Conservation (phyloP, 2,113 vertebrate species). For the Passer domesticus region DNA sequence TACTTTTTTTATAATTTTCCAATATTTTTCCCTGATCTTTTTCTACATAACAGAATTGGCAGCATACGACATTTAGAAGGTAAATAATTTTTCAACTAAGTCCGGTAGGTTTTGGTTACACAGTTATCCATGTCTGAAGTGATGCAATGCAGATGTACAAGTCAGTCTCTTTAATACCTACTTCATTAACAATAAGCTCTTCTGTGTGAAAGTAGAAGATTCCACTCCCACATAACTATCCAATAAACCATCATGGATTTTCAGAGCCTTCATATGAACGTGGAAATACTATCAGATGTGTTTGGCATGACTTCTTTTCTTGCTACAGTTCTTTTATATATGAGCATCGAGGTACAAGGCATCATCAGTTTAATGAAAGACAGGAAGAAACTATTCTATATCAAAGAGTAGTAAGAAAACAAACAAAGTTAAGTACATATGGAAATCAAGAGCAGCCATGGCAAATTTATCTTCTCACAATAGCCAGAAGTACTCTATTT, state of each 20-base stretch:
- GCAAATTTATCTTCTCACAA: conserved; percentile 18
- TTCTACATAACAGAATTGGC: background rate
- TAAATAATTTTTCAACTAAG: conserved; percentile 37
- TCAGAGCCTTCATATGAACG: background rate
- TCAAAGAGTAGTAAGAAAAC: conserved; percentile 53
- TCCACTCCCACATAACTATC: background rate
- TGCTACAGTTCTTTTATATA: conserved; percentile 12
- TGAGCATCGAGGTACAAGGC: background rate
- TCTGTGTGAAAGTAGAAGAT: conserved; percentile 8
- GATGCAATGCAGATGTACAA: conserved; percentile 13
- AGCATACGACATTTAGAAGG: background rate
- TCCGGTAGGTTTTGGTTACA: conserved; percentile 26
- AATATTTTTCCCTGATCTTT: background rate
- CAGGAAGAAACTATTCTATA: conserved; percentile 56
- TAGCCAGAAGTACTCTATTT: background rate
- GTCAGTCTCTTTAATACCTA: background rate
- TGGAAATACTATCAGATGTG: conserved; percentile 53
- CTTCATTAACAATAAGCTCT: conserved; percentile 35
- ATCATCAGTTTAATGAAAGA: conserved; percentile 54
- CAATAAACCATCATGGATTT: conserved; percentile 32
- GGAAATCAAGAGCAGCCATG: conserved; percentile 31
- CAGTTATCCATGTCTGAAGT: background rate
- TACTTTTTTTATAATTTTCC: background rate
- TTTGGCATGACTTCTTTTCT: conserved; percentile 40
- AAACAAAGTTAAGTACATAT: conserved; percentile 33